phyloP scores from a whole-genome alignment of 2,888 invertebrate genomes.

The Cheilosia pagana region DNA sequence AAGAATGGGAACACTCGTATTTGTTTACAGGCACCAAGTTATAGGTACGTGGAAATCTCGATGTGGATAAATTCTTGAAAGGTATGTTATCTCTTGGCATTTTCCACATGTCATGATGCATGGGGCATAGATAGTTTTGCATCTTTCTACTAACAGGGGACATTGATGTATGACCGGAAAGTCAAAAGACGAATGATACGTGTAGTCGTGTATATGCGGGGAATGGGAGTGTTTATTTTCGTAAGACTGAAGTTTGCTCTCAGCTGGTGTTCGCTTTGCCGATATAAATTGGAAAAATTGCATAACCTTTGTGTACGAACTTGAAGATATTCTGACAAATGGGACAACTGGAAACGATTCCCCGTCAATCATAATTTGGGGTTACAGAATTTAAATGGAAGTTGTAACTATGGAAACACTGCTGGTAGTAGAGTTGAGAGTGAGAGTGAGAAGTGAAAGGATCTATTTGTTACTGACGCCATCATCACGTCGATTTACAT shows the following conservation, averaged over 20 bases:
- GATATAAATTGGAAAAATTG: slow-evolving; percentile 43
- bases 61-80: slow-evolving; percentile 33
- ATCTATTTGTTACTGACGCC: neutral
- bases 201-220: neutral
- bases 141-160: slow-evolving; percentile 33
- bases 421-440: neutral
- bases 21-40: slow-evolving; percentile 11
- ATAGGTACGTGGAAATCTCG: neutral
- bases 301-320: neutral
- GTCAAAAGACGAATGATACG: slow-evolving; percentile 42
- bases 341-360: neutral
- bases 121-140: slow-evolving; percentile 50
- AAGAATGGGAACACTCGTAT: slow-evolving; percentile 16
- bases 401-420: neutral
- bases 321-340: slow-evolving; percentile 11
- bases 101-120: slow-evolving; percentile 49
- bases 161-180: slow-evolving; percentile 69
- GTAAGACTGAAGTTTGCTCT: slow-evolving; percentile 36
- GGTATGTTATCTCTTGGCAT: slow-evolving; percentile 41
- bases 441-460: neutral
- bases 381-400: neutral
- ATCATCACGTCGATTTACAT: no score
- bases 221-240: slow-evolving; percentile 3
- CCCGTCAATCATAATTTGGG: neutral
- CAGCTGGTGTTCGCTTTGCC: slow-evolving; percentile 28